These are phyloP conservation scores for Prunella strophiata DNA, from an alignment of 2,797 vertebrate species.

Conservation along the genomic window DNA sequence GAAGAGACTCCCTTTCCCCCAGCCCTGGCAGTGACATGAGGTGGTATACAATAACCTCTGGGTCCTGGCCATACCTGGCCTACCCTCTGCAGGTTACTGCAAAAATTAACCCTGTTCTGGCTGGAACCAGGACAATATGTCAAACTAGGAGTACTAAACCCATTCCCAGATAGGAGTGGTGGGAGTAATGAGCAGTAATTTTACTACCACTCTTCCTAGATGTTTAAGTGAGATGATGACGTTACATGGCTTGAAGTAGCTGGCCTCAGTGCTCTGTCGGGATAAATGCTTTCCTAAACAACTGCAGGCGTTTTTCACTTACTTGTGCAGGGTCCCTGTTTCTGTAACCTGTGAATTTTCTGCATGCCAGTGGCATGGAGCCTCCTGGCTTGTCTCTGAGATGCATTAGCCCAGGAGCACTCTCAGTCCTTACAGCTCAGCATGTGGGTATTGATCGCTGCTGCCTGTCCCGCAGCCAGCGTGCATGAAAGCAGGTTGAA, in stretches of 20 bases:
- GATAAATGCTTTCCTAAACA: background rate
- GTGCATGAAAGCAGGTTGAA: background rate
- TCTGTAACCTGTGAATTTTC: background rate
- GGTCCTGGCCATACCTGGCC: background rate
- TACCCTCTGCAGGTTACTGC: background rate
- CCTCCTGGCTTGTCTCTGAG: background rate
- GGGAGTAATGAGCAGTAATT: background rate
- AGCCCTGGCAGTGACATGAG: background rate
- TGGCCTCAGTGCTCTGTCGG: background rate
- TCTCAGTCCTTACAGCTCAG: background rate
- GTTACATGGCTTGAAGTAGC: background rate
- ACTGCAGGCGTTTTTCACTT: background rate
- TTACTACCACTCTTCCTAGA: background rate
- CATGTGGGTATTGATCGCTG: background rate
- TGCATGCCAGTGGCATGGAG: background rate
- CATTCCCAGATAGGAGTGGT: background rate
- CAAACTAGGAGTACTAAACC: background rate
- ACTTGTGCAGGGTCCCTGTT: background rate
- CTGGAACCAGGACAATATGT: background rate
- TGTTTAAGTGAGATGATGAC: rapidly evolving
- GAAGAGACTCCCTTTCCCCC: background rate
- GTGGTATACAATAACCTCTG: background rate
- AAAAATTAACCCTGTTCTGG: background rate
- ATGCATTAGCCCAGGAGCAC: background rate
- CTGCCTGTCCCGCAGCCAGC: background rate